Conservation (phyloP, 2,888 invertebrate genomes). For the Resseliella maxima region DNA sequence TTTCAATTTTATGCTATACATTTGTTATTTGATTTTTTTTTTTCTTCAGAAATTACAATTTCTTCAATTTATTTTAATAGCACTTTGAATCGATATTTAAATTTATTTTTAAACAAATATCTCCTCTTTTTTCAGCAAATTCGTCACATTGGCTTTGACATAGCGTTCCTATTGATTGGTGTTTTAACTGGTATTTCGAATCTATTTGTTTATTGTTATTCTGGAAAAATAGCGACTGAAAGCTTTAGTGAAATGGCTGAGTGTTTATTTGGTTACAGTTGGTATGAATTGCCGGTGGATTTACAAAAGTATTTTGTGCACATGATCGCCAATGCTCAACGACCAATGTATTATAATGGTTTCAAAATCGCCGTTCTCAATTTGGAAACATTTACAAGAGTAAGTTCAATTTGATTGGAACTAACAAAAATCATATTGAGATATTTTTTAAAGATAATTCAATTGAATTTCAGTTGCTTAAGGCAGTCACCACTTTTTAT, state of each 20-base stretch:
- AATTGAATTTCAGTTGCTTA: no score
- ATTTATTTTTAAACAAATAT: neutral
- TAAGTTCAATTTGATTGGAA: neutral
- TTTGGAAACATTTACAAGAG: neutral
- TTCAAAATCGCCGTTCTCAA: neutral
- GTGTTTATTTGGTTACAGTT: neutral
- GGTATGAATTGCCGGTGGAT: neutral
- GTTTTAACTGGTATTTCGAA: neutral
- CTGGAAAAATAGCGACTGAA: neutral
- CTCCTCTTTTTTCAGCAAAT: neutral
- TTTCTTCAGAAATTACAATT: neutral
- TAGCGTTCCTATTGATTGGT: neutral
- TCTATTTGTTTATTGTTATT: constrained; percentile 2
- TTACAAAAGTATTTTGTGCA: neutral
- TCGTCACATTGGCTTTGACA: neutral
- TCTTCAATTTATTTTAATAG: neutral
- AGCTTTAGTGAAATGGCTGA: neutral
- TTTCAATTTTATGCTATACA: neutral
- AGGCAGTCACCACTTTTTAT: no score
- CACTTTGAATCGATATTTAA: neutral
- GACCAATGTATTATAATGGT: neutral
- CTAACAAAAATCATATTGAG: no score
- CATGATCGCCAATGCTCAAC: neutral
- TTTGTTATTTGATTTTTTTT: no score
- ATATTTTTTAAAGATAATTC: no score